Evolutionary conservation across 2,797 vertebrate genomes (phyloP), one percentile per base, ranked within the genome.

Genomic region (Thaleichthys pacificus): DNA sequence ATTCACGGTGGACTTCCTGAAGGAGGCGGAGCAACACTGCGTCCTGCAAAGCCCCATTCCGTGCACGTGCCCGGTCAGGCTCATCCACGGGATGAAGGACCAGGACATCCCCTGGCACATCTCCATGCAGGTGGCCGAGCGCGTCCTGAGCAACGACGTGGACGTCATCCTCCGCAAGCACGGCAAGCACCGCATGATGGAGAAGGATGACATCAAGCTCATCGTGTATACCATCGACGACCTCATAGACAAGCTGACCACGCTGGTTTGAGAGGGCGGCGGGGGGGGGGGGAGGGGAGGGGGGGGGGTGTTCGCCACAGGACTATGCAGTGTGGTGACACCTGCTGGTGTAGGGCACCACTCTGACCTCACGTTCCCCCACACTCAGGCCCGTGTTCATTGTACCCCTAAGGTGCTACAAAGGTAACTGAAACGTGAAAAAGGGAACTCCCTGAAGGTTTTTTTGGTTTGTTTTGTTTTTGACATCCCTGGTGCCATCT

Each of bases 201-300:
- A 97, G 15, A 97, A 96, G 82, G 96, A 96, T 0, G 98, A 99
- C 89, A 92, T 96, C 77, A 97, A 98, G 74, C 95, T 99, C 71
- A 93, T 99, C 70, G 93, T 98, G 64, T 98, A 97, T 84, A 99
- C 96, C 2, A 95, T 99, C 24, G 97, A 99, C 78, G 98, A 99
- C 84, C 95, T 99, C 82, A 98, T 99, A 88, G 97, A 99, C 90
- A 98, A 97, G 87, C 90, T 99, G 85, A 94, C 95, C 85, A 95
- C 93, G 14, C 3, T 93, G 82, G 86, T 86, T 28, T 97, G 89
- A 94, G 78, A 21, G 49, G 64, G 24, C 6, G 5, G 32, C 32
- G 3, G 32, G 32, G 32, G 1, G 32, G 32, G 32, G 5, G 5
- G 6, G 30, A 6, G 30, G 5, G 32, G 5, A 5, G 32, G 32